Evolutionary conservation across 2,888 invertebrate genomes (phyloP), one percentile per base, ranked within the genome.

Genomic region (Nymphalis c-album): DNA sequence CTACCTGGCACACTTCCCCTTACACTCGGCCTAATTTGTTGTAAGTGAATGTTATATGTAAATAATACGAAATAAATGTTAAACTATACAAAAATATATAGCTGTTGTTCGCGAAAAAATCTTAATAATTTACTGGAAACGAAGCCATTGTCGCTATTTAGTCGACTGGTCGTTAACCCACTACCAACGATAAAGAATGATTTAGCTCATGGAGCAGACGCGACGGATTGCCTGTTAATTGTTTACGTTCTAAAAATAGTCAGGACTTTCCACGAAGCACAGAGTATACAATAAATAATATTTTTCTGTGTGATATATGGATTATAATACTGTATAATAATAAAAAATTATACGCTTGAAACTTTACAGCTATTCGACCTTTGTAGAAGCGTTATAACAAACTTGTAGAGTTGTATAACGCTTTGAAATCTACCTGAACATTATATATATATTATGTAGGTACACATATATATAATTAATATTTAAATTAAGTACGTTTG

Each of bases 81-180:
- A 13, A 57, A 40, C 18, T 40, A 35, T 35, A 40, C 10, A 17
- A n/a, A 51, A 57, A 57, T 35, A 35, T 7, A 13, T 18, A 57
- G n/a, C 2, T 18, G 35, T n/a, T 35, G 35, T 17, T 7, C n/a
- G 40, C 13, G 10, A 57, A 57, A 57, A 57, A 57, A 57, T n/a
- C 18, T 40, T 57, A 40, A 57, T 57, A 18, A 35, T 35, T 40
- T 40, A 55, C 18, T 57, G 35, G 40, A 40, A 57, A 35, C 57
- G n/a, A 18, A 57, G 35, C 40, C 57, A 57, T 35, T 57, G 57
- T 40, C 57, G 57, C 57, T 53, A 57, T 35, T 40, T 35, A 57
- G 40, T 57, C 2, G 55, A 31, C 40, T 71, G 75, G 80, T 82
- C 81, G 71, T 80, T 81, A 76, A 79, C 80, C 80, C 72, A 69